Percentiles rank a stretch among this genome's conserved stretches.
Evolutionary conservation across 2,113 vertebrate species (phyloP).

Genomic region (Oriolus oriolus): DNA sequence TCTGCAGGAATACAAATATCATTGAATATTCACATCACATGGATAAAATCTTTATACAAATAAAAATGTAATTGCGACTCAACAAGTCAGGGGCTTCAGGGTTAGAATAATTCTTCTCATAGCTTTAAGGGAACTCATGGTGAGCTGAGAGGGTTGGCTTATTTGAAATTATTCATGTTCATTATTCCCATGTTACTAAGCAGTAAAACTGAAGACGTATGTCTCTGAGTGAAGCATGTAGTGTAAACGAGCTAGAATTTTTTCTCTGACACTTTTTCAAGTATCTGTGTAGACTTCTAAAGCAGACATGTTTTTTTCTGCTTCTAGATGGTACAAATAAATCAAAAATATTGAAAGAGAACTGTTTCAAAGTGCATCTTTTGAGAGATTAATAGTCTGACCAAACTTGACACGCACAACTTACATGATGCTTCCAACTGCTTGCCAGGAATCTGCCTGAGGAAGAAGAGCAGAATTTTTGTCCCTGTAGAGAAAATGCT

Average conservation of each 20-base stretch:
- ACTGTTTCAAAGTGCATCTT: neutral
- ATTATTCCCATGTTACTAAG: neutral
- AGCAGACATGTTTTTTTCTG: neutral
- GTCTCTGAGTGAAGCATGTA: neutral
- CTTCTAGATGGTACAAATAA: neutral
- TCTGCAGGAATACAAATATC: neutral
- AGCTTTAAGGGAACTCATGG: neutral
- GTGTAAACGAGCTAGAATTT: neutral
- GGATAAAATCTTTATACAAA: neutral
- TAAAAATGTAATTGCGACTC: neutral
- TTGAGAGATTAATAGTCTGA: neutral
- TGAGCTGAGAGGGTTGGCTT: neutral
- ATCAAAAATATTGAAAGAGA: neutral
- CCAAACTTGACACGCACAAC: rapidly evolving
- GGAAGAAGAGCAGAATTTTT: neutral
- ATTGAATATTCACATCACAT: neutral
- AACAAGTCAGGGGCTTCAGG: neutral
- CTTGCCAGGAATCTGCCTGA: neutral
- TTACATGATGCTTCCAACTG: neutral
- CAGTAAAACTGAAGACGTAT: neutral
- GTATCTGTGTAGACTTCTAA: neutral
- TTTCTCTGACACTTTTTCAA: neutral
- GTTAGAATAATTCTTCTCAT: neutral
- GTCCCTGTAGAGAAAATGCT: neutral
- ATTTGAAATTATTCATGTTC: neutral